phyloP scores from a whole-genome alignment of 1,140 invertebrate species.

The Holotrichia oblita region DNA sequence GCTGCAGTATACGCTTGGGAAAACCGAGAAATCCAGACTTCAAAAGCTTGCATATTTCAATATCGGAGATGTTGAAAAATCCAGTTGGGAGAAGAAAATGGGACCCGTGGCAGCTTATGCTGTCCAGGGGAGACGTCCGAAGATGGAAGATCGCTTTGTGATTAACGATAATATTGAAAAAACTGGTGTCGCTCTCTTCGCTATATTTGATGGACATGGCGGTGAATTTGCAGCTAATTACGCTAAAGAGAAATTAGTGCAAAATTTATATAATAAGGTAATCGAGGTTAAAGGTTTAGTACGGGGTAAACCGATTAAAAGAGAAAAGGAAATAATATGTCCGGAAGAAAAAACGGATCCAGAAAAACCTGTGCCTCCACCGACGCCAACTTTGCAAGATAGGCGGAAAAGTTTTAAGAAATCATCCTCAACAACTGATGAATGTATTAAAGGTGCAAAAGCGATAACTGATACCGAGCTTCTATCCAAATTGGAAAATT shows the following conservation, averaged over 20 bases:
- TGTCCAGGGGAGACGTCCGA: slow-evolving; percentile 84
- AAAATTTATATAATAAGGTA: slow-evolving; percentile 79
- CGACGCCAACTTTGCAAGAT: slow-evolving; percentile 59
- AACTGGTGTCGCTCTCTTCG: slow-evolving; percentile 84
- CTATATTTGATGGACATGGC: slow-evolving; percentile 95
- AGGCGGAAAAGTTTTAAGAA: slow-evolving; percentile 74
- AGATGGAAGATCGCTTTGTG: slow-evolving; percentile 94
- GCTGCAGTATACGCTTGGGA: slow-evolving; percentile 73
- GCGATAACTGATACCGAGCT: slow-evolving; percentile 76
- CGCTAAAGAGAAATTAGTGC: slow-evolving; percentile 82
- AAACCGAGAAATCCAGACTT: slow-evolving; percentile 64
- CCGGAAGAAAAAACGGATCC: slow-evolving; percentile 63
- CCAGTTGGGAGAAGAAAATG: slow-evolving; percentile 81
- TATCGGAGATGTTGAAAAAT: slow-evolving; percentile 67
- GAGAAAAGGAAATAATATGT: slow-evolving; percentile 55
- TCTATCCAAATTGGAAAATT: slow-evolving; percentile 71
- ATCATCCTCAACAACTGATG: slow-evolving; percentile 69
- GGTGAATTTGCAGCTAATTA: slow-evolving; percentile 94
- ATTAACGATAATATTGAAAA: slow-evolving; percentile 80
- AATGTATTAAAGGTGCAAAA: slow-evolving; percentile 64
- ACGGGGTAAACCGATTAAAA: slow-evolving; percentile 66
- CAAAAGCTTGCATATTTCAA: slow-evolving; percentile 66
- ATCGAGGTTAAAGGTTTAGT: slow-evolving; percentile 75
- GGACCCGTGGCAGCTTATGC: slow-evolving; percentile 84
- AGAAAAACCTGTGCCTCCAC: slow-evolving; percentile 53